Base-by-base conservation (phyloP, 1,140 invertebrate species). In the Pachypeltis micranthus region DNA sequence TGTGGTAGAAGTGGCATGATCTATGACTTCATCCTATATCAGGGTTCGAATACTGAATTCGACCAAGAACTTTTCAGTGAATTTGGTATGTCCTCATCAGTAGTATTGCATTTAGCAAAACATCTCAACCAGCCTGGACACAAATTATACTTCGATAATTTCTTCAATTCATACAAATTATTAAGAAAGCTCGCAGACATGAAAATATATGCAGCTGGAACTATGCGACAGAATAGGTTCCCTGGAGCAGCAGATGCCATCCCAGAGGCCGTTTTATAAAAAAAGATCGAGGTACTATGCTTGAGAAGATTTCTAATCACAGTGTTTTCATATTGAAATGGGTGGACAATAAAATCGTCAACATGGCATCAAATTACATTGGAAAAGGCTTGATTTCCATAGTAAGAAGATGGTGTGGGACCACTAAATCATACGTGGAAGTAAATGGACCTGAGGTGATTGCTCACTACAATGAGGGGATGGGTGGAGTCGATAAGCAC, bases 361-460 rank as follows among this genome's bases (percentile, higher is more conserved):
- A 70, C 66, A 31, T 76, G 25, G 73, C 70, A 60, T 76, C 74
- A 44, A 76, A 76, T 71, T 76, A 73, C 70, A 59, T 74, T 67
- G 74, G 74, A 29, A 72, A 69, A 57, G 72, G 71, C 59, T 61
- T 69, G 67, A 68, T 29, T 69, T 71, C 73, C 70, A 66, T 66
- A 68, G 69, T 66, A 65, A 70, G 70, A 68, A 71, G 51, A 69
- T 76, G 69, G 63, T n/a, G n/a, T n/a, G n/a, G n/a, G n/a, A n/a
- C n/a, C n/a, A n/a, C n/a, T n/a, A n/a, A n/a, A n/a, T n/a, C n/a
- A n/a, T n/a, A n/a, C n/a, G n/a, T n/a, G n/a, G 21, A 51, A 51
- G 26, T 57, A 25, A 7, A 27, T 26, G 25, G 7, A 57, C 23
- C 7, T 51, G 63, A 70, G 61, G 56, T 69, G 24, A 61, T 72